Base-by-base conservation (phyloP, 2,888 invertebrate species). In the Cheilosia urbana region DNA sequence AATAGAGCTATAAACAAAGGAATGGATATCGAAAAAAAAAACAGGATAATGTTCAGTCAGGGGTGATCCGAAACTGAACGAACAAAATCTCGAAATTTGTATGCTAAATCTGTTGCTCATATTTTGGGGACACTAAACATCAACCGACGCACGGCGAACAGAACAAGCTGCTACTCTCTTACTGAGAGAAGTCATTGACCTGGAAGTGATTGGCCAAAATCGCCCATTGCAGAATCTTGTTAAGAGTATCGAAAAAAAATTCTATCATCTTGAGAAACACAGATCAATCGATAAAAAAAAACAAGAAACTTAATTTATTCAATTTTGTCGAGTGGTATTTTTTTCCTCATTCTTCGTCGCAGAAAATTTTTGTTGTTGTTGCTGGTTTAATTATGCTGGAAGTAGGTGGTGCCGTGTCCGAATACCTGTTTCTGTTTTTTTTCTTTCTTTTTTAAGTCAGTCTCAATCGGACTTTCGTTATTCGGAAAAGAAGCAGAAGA, bases 291-390 rank as follows among this genome's bases (percentile, higher is more conserved):
- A 72, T 81, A 62, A 83, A 83, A 72, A 47, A 79, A 72, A 85
- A 81, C 76, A 77, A 81, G 81, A 85, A 81, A 68, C 62, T 77
- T 85, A 85, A 77, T 87, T 87, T 87, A 79, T 87, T 87, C 79
- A 72, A 60, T 78, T 81, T 69, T 60, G 71, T 75, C 69, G 81
- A 81, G 81, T 84, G 75, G 78, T 78, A 69, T 87, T 83, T 85
- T 66, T 84, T 65, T 73, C 58, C 87, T 88, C 85, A 88, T 87
- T 88, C 69, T 88, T 79, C 84, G 82, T 88, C 83, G 76, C 87
- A 87, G 77, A 85, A 27, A 27, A 73, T 63, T 73, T 77, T 47
- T 80, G 87, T 27, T 76, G 78, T 71, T 79, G 82, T 68, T 80
- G 80, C 60, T 87, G 85, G 66, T 78, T 87, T 85, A 85, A 77